A percentile compares a stretch with the other conserved stretches of the same genome.
Evolutionary conservation across 1,140 invertebrate genomes (phyloP).

Genomic region (Drosophila kepulauana): DNA sequence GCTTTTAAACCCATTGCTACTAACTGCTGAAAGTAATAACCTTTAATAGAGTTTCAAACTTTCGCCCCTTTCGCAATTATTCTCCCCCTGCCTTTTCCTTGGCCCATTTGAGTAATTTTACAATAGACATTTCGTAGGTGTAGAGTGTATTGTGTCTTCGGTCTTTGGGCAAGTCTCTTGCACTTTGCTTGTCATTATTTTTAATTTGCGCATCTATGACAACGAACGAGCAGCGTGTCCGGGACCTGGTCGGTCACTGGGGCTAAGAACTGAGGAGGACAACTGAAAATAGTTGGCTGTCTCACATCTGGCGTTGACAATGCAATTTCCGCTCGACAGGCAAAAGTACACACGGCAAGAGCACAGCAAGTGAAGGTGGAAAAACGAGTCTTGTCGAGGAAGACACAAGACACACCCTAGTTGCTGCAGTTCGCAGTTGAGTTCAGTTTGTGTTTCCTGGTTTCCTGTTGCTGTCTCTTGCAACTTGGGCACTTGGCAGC

Average conservation of each 20-base stretch:
- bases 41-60: background rate
- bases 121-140: background rate
- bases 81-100: background rate
- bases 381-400: constrained; percentile 19
- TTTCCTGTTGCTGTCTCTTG: constrained; percentile 53
- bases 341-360: constrained; percentile 49
- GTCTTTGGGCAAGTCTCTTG: background rate
- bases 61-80: background rate
- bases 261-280: constrained; percentile 3
- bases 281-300: constrained; percentile 34
- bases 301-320: constrained; percentile 75
- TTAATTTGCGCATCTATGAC: constrained; percentile 78
- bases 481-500: constrained; percentile 21
- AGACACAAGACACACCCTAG: constrained; percentile 26
- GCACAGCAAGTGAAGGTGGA: constrained; percentile 19
- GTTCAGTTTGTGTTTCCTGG: constrained; percentile 53
- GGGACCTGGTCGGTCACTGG: constrained; percentile 15
- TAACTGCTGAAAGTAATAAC: background rate
- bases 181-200: constrained; percentile 64
- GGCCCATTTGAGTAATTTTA: background rate
- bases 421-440: constrained; percentile 22
- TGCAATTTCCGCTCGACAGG: constrained; percentile 74
- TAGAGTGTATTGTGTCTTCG: constrained; percentile 1
- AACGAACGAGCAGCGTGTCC: constrained; percentile 20
- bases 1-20: background rate